Evolutionary conservation across 1,140 invertebrate genomes (phyloP).

Genomic region (Scaptomyza montana): DNA sequence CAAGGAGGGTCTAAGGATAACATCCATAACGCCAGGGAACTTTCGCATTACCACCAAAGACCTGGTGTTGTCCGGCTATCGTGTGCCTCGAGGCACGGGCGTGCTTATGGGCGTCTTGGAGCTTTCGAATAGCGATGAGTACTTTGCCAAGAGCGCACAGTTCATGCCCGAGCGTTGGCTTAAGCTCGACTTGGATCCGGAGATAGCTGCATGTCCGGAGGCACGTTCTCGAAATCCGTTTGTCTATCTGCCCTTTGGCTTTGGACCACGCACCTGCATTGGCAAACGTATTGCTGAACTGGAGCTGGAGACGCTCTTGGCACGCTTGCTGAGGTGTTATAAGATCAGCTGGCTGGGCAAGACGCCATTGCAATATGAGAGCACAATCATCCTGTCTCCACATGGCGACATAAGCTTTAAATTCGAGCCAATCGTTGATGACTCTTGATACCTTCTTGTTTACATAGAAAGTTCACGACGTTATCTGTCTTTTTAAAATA

Average conservation of each 20-base stretch:
- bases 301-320: slow-evolving; percentile 87
- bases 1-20: slow-evolving; percentile 89
- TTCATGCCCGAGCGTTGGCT: slow-evolving; percentile 92
- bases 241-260: slow-evolving; percentile 85
- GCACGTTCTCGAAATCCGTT: slow-evolving; percentile 58
- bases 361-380: slow-evolving; percentile 61
- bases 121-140: slow-evolving; percentile 65
- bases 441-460: no score
- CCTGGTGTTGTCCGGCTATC: slow-evolving; percentile 90
- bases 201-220: slow-evolving; percentile 76
- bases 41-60: slow-evolving; percentile 90
- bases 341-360: slow-evolving; percentile 71
- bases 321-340: slow-evolving; percentile 85
- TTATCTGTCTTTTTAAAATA: no score
- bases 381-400: slow-evolving; percentile 66
- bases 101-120: slow-evolving; percentile 61
- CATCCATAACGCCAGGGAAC: slow-evolving; percentile 93
- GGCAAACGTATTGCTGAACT: slow-evolving; percentile 89
- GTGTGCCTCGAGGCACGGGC: slow-evolving; percentile 90
- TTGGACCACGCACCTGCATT: slow-evolving; percentile 85
- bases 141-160: slow-evolving; percentile 88
- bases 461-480: no score
- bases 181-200: slow-evolving; percentile 19
- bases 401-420: slow-evolving; percentile 66
- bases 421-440: slow-evolving; percentile 51